These are phyloP conservation scores for Bibio marci DNA, from an alignment of 2,888 invertebrate genomes.

Conservation along the genomic window DNA sequence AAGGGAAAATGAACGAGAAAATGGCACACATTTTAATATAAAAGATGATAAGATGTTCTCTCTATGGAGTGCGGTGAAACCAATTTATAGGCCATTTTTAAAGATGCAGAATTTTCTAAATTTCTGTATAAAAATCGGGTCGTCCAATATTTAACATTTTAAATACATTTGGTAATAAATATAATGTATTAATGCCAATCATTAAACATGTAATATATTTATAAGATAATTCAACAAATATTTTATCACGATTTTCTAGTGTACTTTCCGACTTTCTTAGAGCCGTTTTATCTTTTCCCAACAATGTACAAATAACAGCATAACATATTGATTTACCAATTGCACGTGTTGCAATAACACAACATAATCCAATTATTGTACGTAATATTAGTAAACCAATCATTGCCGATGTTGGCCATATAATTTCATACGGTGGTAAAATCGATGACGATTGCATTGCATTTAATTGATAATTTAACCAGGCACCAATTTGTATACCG, in stretches of 20 bases:
- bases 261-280: conserved; percentile 45
- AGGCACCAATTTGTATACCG: conserved; percentile 62
- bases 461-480: conserved; percentile 72
- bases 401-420: conserved; percentile 64
- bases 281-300: conserved; percentile 47
- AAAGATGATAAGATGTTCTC: no score
- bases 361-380: conserved; percentile 57
- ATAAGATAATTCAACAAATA: conserved; percentile 62
- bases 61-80: no score
- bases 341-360: conserved; percentile 50
- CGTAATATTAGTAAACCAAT: conserved; percentile 46
- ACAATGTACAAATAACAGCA: conserved; percentile 48
- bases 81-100: no score
- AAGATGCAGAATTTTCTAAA: no score
- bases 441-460: conserved; percentile 39
- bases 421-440: conserved; percentile 57
- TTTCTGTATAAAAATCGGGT: conserved; percentile 72
- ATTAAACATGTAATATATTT: conserved; percentile 68
- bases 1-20: no score
- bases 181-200: conserved; percentile 64
- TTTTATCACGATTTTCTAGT: conserved; percentile 50
- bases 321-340: conserved; percentile 52
- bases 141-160: conserved; percentile 57
- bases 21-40: no score
- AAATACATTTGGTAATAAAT: conserved; percentile 63